Evolutionary conservation across 2,113 vertebrate species (phyloP), one percentile per base, ranked within the genome.

Genomic region (Hemiscyllium ocellatum): DNA sequence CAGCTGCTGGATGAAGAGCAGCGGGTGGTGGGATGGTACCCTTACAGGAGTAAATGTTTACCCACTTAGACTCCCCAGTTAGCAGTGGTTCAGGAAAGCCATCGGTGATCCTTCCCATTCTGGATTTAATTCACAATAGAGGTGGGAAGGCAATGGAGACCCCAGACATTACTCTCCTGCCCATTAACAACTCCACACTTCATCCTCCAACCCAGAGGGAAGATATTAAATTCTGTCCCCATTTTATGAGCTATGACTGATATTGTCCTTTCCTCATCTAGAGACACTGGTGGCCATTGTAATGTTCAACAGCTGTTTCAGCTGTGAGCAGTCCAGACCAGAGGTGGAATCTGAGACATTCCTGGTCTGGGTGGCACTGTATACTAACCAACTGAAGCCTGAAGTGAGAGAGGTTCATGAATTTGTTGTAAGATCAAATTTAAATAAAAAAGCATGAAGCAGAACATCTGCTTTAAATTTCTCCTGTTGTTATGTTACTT

Each of bases 391-490:
- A 37, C 29, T 22, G 56, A 91, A 61, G n/a, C 29, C 17, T 90
- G 8, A 1, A 13, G 26, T 17, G 19, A 1, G n/a, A 66, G 61
- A 90, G 65, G 33, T 66, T 91, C 29, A 66, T 66, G 61, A 91
- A 91, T 83, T 37, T 91, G 89, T 65, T 91, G 56, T 65, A 66
- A 91, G 17, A 2, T 91, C 56, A 91, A 66, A 66, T 15, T 66
- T 61, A 65, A 65, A 66, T 29, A 91, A 65, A 19, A 42, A 66
- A 66, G 4, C 56, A 66, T 10, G 12, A 89, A 26, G 50, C 42
- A 66, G n/a, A 69, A 94, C 69, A 69, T 50, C 66, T 95, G 93
- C 93, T 95, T 95, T 72, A 95, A 50, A 95, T 95, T 70, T 47
- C 12, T 70, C 29, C 42, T 65, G 89, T 65, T 66, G 56, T 91